Percentiles rank a stretch among this genome's conserved stretches.
phyloP scores from a whole-genome alignment of 2,888 invertebrate species.

The Chaetogeoica ovagalla region DNA sequence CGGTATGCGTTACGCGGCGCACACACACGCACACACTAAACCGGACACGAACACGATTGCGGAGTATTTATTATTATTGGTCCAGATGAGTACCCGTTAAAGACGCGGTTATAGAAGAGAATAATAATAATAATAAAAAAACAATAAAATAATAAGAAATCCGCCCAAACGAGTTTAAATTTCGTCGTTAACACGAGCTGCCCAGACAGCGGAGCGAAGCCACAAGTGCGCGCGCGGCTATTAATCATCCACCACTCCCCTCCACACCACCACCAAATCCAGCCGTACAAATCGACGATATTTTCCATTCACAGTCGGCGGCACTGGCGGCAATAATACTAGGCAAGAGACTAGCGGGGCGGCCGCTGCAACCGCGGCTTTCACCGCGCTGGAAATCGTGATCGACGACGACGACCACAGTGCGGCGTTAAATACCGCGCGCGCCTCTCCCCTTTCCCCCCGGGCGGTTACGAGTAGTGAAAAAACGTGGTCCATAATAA shows the following conservation, averaged over 20 bases:
- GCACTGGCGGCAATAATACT: too few species aligned
- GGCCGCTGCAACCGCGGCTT: not conserved
- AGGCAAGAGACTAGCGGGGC: too few species aligned
- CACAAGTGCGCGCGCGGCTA: not conserved
- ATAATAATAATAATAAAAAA: not conserved
- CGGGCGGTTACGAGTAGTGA: not conserved
- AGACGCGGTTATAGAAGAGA: too few species aligned
- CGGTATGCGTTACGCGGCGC: conserved; percentile 17
- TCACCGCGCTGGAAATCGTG: conserved; percentile 23
- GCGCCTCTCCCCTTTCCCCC: not conserved
- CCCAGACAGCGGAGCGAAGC: not conserved
- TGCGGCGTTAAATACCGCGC: too few species aligned
- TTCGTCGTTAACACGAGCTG: not conserved
- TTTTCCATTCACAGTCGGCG: conserved; percentile 9
- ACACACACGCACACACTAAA: not conserved
- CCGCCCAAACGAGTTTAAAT: not conserved
- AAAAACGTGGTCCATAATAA: not conserved
- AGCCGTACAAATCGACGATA: not conserved
- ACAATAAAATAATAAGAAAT: not conserved
- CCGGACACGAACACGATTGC: not conserved
- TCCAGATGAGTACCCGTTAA: too few species aligned
- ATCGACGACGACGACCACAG: not conserved
- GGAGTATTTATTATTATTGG: too few species aligned
- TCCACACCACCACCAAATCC: too few species aligned
- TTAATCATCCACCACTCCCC: not conserved